Evolutionary conservation across 2,797 vertebrate species (phyloP), one percentile per base, ranked within the genome.

Genomic region (Lacerta bilineata): DNA sequence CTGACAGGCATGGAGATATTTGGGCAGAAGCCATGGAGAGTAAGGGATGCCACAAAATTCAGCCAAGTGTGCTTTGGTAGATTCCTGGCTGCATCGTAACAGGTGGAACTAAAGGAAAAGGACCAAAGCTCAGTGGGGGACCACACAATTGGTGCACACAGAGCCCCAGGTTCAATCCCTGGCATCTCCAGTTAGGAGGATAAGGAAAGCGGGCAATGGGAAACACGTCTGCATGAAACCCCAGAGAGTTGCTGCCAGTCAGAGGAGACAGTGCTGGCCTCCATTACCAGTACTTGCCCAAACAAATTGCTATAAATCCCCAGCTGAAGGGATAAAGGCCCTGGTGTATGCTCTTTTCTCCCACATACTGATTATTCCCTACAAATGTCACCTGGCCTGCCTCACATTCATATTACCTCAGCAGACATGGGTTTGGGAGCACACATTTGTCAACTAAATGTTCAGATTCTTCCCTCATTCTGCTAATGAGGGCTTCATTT

Each of bases 401-500:
- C 20, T 23, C 39, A 13, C 80, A 25, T 64, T 27, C 8, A 25
- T 36, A 18, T 81, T 81, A 59, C 7, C 77, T 79, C 77, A 59
- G 46, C 46, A 78, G 50, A 50, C 8, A 5, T 55, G 20, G 20
- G 33, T 43, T 64, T 39, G 36, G 36, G 33, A 81, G 18, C 80
- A 64, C 8, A 15, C 18, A 39, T 5, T 6, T 25, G 80, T 8
- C 20, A 36, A 66, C 8, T 6, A 36, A 80, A 10, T 43, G 61
- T 88, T 90, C 84, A 0, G 6, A 43, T 39, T 84, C 88, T 46
- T 0, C 89, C 18, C 20, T 66, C 89, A 78, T n/a, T 80, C 33
- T 89, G 88, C 89, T 88, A 87, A 88, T 80, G 82, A 25, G 89
- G 66, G 79, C 76, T 86, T 81, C 86, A 4, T 3, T 71, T 61